Evolutionary conservation across 2,113 vertebrate genomes (phyloP).

Genomic region (Eidolon helvum): DNA sequence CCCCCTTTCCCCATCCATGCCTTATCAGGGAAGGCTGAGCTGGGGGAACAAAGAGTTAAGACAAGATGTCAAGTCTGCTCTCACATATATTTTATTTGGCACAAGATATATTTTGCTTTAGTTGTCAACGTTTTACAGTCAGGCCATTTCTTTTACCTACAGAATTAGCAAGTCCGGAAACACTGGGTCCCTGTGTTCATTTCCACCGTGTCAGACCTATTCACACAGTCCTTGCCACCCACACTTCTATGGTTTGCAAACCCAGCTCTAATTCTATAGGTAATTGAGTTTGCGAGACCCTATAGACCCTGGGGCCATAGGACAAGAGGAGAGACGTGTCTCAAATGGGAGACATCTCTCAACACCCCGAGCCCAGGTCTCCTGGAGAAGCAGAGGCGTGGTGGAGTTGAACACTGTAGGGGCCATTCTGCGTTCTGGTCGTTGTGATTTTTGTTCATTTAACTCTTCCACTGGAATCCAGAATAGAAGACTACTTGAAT

Average conservation of each 20-base stretch:
- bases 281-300: neutral
- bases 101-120: neutral
- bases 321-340: neutral
- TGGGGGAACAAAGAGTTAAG: neutral
- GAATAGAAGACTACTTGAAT: neutral
- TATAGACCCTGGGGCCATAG: neutral
- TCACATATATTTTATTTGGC: neutral
- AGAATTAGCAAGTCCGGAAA: neutral
- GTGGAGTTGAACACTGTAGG: rapidly evolving
- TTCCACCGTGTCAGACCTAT: no score
- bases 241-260: neutral
- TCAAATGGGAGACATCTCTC: neutral
- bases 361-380: rapidly evolving
- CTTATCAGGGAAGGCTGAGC: rapidly evolving
- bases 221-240: neutral
- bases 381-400: neutral
- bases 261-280: neutral
- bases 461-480: neutral
- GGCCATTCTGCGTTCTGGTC: neutral
- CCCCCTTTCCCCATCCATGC: no score
- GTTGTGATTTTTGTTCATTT: neutral
- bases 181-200: neutral
- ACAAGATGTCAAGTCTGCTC: neutral
- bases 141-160: neutral
- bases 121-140: neutral